Evolutionary conservation across 2,888 invertebrate genomes (phyloP).

Genomic region (Gonocerus acuteangulatus): DNA sequence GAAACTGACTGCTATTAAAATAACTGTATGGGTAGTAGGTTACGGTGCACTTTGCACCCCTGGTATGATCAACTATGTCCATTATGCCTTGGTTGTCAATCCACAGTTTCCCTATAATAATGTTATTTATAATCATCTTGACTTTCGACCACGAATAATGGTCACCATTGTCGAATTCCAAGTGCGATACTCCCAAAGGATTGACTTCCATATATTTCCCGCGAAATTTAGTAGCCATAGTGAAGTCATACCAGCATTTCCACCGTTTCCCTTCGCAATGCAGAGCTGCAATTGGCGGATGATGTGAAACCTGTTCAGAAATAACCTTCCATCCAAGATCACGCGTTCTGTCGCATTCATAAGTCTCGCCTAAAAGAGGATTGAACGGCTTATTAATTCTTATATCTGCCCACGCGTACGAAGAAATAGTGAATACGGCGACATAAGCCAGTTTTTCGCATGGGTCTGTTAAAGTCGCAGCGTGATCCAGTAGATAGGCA

Average conservation of each 20-base stretch:
- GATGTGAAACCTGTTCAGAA: slow-evolving; percentile 78
- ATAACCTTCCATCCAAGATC: slow-evolving; percentile 95
- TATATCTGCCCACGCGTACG: slow-evolving; percentile 72
- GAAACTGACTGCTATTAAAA: slow-evolving; percentile 89
- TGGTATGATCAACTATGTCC: slow-evolving; percentile 85
- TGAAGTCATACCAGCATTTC: slow-evolving; percentile 97
- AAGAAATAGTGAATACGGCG: slow-evolving; percentile 91
- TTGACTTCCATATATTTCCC: slow-evolving; percentile 89
- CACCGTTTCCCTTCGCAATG: slow-evolving; percentile 85
- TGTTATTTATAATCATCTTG: slow-evolving; percentile 97
- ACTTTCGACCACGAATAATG: slow-evolving; percentile 65
- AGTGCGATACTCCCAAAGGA: slow-evolving; percentile 55
- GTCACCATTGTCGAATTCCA: slow-evolving; percentile 57
- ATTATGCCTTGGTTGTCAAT: slow-evolving; percentile 99
- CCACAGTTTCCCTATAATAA: slow-evolving; percentile 98
- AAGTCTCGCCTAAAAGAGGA: slow-evolving; percentile 92
- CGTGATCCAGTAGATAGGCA: slow-evolving; percentile 70
- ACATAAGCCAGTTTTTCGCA: slow-evolving; percentile 91
- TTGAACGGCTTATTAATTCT: slow-evolving; percentile 96
- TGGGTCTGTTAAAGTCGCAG: slow-evolving; percentile 61
- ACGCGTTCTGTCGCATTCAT: slow-evolving; percentile 88
- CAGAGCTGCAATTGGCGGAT: slow-evolving; percentile 95
- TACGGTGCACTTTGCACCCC: slow-evolving; percentile 87
- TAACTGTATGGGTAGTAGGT: slow-evolving; percentile 91
- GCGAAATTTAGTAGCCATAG: slow-evolving; percentile 96